Conservation (phyloP, 2,797 vertebrate species). For the Melanotaenia parkinsoni region DNA sequence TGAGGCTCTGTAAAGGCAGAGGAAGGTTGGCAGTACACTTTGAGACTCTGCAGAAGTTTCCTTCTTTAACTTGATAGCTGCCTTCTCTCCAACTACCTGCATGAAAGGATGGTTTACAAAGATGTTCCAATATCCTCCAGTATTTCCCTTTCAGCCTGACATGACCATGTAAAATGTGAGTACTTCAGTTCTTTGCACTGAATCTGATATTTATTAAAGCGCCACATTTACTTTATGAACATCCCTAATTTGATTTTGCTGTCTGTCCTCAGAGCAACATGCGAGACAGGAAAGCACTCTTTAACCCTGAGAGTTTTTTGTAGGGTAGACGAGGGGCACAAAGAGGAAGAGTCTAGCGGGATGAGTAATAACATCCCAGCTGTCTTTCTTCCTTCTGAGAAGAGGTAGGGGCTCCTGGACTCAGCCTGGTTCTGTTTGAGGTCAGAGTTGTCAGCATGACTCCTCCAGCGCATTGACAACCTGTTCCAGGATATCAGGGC, state of each 20-base stretch:
- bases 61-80: slow-evolving; percentile 29
- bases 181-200: slow-evolving; percentile 1
- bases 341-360: slow-evolving; percentile 34
- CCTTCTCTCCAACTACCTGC: slow-evolving; percentile 25
- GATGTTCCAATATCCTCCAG: neutral
- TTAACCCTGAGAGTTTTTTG: slow-evolving; percentile 28
- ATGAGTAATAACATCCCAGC: slow-evolving; percentile 25
- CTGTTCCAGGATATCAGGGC: slow-evolving; percentile 96
- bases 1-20: slow-evolving; percentile 35
- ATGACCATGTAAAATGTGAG: neutral
- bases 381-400: slow-evolving; percentile 20
- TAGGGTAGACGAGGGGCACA: slow-evolving; percentile 40
- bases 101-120: slow-evolving; percentile 14
- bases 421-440: slow-evolving; percentile 34
- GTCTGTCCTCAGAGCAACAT: slow-evolving; percentile 17
- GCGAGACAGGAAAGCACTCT: slow-evolving; percentile 63
- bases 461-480: slow-evolving; percentile 95
- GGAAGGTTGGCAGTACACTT: slow-evolving; percentile 59
- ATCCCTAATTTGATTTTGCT: slow-evolving; percentile 27
- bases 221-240: slow-evolving; percentile 26
- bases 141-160: neutral
- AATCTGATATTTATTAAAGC: slow-evolving; percentile 12
- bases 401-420: slow-evolving; percentile 53
- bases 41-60: slow-evolving; percentile 42
- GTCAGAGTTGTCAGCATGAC: slow-evolving; percentile 86